phyloP scores from a whole-genome alignment of 2,888 invertebrate species.

The Andrena minutula region DNA sequence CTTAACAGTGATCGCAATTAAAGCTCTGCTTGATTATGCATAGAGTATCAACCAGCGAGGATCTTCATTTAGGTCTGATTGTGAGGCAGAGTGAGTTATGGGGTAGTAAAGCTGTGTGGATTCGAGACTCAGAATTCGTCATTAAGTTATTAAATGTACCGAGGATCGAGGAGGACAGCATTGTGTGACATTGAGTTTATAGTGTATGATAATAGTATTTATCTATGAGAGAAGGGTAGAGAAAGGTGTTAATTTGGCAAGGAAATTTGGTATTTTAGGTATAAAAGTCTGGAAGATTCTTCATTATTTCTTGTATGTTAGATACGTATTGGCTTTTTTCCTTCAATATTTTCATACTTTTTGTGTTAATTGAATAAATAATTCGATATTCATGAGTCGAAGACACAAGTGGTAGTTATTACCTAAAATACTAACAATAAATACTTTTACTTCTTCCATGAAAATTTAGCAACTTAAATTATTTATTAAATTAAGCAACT shows the following conservation, averaged over 20 bases:
- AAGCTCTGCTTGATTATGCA: conserved; percentile 2
- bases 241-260: not conserved
- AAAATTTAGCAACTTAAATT: too few species aligned
- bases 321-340: not conserved
- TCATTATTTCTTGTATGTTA: not conserved
- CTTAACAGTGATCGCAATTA: conserved; percentile 30
- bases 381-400: too few species aligned
- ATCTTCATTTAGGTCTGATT: conserved; percentile 7
- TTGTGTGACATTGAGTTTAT: not conserved
- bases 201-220: not conserved
- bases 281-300: not conserved
- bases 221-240: not conserved
- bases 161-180: not conserved
- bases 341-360: too few species aligned
- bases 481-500: too few species aligned
- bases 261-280: not conserved
- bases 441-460: too few species aligned
- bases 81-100: conserved; percentile 9
- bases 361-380: too few species aligned
- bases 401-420: too few species aligned
- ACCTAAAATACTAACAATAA: too few species aligned
- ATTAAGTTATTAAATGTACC: conserved; percentile 36
- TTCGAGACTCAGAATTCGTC: not conserved
- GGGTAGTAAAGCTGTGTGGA: conserved; percentile 15
- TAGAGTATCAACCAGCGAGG: not conserved